A percentile compares a stretch with the other conserved stretches of the same genome.
Conservation (phyloP, 2,113 vertebrate genomes). For the Scatophagus argus region DNA sequence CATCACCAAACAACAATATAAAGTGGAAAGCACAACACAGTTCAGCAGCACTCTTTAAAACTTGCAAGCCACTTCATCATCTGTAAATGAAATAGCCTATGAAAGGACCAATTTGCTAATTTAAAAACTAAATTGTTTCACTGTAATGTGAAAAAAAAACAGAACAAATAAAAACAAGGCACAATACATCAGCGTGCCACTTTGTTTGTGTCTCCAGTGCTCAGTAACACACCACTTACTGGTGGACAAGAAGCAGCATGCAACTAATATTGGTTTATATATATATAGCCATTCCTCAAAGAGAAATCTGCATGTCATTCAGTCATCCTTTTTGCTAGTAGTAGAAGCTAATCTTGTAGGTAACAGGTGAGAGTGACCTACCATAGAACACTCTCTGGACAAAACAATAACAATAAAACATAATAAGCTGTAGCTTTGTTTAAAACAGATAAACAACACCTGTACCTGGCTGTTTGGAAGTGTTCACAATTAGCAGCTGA, state of each 20-base stretch:
- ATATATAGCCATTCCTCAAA: not conserved
- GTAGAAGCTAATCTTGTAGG: not conserved
- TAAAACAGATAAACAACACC: not conserved
- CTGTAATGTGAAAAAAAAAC: not conserved
- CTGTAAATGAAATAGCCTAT: slow-evolving; percentile 15
- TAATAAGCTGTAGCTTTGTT: too few relatives aligned
- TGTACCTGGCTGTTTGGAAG: too few relatives aligned
- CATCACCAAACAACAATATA: not conserved
- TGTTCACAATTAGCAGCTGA: not conserved
- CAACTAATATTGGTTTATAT: not conserved
- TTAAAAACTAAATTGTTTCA: not conserved
- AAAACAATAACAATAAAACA: not conserved
- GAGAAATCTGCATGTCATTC: too few relatives aligned
- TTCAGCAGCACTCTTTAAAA: slow-evolving; percentile 9
- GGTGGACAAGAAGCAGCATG: too few relatives aligned
- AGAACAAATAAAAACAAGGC: not conserved
- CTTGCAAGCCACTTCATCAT: not conserved
- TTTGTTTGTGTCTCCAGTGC: not conserved
- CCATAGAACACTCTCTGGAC: not conserved
- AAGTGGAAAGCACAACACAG: not conserved
- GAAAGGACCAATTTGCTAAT: slow-evolving; percentile 16
- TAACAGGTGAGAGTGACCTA: not conserved
- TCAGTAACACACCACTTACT: not conserved
- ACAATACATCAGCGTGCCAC: not conserved
- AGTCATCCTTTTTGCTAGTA: not conserved